A percentile compares a stretch with the other conserved stretches of the same genome.
Evolutionary conservation across 2,797 vertebrate genomes (phyloP).

Genomic region (Sebastolobus alascanus): DNA sequence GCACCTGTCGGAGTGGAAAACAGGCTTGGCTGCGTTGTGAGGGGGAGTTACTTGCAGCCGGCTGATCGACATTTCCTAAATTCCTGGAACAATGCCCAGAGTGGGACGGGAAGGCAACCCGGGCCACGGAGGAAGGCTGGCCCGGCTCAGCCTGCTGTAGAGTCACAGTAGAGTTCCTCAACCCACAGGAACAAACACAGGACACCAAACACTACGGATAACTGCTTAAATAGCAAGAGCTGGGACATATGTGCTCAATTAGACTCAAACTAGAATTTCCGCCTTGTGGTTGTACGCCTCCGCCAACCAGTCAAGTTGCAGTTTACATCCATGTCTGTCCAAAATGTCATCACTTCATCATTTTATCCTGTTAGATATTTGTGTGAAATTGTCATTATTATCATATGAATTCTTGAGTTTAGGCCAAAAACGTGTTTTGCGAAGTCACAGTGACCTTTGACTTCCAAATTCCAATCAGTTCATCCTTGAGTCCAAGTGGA

Average conservation of each 20-base stretch:
- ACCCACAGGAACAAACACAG: conserved; percentile 20
- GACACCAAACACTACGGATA: background rate
- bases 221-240: background rate
- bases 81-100: conserved; percentile 67
- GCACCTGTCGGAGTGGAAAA: conserved; percentile 64
- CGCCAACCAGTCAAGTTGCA: too few relatives aligned
- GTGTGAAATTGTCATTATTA: too few relatives aligned
- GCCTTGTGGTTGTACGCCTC: too few relatives aligned
- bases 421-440: too few relatives aligned
- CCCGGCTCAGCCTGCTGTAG: background rate
- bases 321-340: too few relatives aligned
- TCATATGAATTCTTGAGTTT: too few relatives aligned
- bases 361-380: too few relatives aligned
- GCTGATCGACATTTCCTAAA: conserved; percentile 68
- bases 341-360: too few relatives aligned
- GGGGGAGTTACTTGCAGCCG: conserved; percentile 22
- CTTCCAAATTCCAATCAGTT: too few relatives aligned
- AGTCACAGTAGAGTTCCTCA: conserved; percentile 13
- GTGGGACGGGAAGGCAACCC: conserved; percentile 19
- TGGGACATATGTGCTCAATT: background rate
- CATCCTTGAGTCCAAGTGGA: too few relatives aligned
- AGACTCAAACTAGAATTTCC: too few relatives aligned
- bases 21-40: conserved; percentile 60
- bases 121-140: conserved; percentile 6
- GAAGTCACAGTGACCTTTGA: too few relatives aligned